A percentile compares a stretch with the other conserved stretches of the same genome.
phyloP scores from a whole-genome alignment of 2,888 invertebrate species.

The Fragum whitleyi region DNA sequence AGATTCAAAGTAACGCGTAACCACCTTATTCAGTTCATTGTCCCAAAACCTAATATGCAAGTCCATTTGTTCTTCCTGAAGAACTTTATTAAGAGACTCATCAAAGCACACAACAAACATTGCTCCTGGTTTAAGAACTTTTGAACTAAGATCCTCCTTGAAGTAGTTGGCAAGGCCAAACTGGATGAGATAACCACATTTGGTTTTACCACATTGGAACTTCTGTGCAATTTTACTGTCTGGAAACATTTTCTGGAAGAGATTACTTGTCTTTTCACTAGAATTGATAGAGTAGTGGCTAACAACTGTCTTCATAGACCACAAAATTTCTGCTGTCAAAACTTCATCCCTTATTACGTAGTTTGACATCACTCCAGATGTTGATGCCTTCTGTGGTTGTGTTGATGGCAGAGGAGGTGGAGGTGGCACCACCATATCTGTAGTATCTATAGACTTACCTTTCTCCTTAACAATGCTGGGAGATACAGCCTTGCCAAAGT shows the following conservation, averaged over 20 bases:
- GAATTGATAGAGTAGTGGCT: slow-evolving; percentile 51
- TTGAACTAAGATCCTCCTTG: slow-evolving; percentile 31
- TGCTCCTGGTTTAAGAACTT: slow-evolving; percentile 24
- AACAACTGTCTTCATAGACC: slow-evolving; percentile 19
- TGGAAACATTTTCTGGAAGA: slow-evolving; percentile 59
- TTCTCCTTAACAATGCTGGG: slow-evolving; percentile 3
- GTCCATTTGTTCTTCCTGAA: slow-evolving; percentile 72
- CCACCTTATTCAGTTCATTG: slow-evolving; percentile 51
- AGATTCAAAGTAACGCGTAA: slow-evolving; percentile 72
- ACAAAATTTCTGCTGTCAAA: slow-evolving; percentile 15
- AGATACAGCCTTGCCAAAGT: slow-evolving; percentile 37
- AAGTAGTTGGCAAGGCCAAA: slow-evolving; percentile 65
- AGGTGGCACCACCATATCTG: slow-evolving; percentile 4
- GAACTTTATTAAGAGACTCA: slow-evolving; percentile 59
- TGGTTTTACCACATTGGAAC: slow-evolving; percentile 41
- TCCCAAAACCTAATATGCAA: slow-evolving; percentile 72
- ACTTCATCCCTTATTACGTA: neutral
- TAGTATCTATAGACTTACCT: slow-evolving; percentile 17
- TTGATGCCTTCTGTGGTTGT: slow-evolving; percentile 1
- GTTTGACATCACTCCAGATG: neutral
- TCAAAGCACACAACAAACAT: slow-evolving; percentile 62
- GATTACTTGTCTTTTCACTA: slow-evolving; percentile 31
- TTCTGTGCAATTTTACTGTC: slow-evolving; percentile 50
- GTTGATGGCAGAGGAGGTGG: neutral
- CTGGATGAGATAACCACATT: slow-evolving; percentile 40